Base-by-base conservation (phyloP, 1,140 invertebrate genomes). In the Nylanderia fulva region DNA sequence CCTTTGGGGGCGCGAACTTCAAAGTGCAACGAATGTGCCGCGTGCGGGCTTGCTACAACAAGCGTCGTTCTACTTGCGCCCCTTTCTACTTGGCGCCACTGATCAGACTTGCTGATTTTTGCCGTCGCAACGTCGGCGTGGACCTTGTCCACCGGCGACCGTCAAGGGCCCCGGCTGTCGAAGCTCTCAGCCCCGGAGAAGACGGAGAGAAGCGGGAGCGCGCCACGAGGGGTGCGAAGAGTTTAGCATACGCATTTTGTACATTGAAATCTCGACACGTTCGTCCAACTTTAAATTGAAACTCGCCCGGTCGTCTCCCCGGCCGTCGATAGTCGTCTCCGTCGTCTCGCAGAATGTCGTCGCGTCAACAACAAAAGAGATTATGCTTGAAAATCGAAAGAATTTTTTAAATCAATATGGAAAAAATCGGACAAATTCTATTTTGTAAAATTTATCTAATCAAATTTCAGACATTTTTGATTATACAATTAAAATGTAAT, bases 81-180 rank as follows among this genome's bases (percentile, higher is more conserved):
- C 90, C 82, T 91, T 89, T 88, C 91, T 90, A 91, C 91, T 93
- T 90, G 89, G 84, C 80, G 79, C 68, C 80, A 79, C 88, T 83
- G 76, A 94, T 94, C 93, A 93, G 93, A 94, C 91, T 94, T 94
- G 93, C 93, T 94, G 93, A 94, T 94, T 94, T 94, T 92, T 92
- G 72, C 77, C 83, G 85, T 66, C 87, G 84, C 48, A 86, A 90
- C 89, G 87, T 91, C 85, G 85, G 88, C 75, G 52, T 80, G 90
- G 84, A 91, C 88, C 68, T 87, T 91, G 92, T 92, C 92, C 92
- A 86, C 58, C 85, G 86, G 86, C 75, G 64, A 80, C 72, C 75
- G 87, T 77, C 87, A 84, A 85, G 88, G 88, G 84, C 72, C 76
- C 42, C 71, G 83, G 48, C 45, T 87, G 80, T 84, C 85, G 80